Evolutionary conservation across 2,113 vertebrate genomes (phyloP).

Genomic region (Camelus dromedarius): DNA sequence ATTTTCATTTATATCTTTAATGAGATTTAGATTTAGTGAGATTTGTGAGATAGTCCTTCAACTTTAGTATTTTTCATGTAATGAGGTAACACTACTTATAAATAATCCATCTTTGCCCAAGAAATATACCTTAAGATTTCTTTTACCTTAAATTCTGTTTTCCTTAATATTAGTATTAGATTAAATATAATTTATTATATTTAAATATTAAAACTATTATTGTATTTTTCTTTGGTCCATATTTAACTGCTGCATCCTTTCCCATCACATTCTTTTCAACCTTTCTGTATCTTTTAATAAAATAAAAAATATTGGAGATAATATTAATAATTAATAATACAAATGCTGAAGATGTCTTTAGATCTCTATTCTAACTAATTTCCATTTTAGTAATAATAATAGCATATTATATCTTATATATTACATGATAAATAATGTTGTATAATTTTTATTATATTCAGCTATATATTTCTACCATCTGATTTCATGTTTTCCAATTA

Average conservation of each 20-base stretch:
- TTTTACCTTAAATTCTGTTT: conserved; percentile 5
- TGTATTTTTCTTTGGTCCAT: neutral
- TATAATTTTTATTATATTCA: neutral
- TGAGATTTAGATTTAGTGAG: neutral
- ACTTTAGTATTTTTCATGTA: neutral
- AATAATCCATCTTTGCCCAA: neutral
- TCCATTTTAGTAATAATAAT: neutral
- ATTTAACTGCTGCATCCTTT: neutral
- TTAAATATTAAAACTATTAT: neutral
- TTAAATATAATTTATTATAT: neutral
- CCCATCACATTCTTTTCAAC: neutral
- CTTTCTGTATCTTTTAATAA: neutral
- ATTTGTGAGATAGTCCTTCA: neutral
- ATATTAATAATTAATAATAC: neutral
- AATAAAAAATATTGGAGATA: neutral
- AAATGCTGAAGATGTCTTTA: neutral
- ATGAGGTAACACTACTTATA: neutral
- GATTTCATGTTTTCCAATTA: conserved; percentile 28
- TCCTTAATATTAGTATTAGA: neutral
- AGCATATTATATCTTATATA: neutral
- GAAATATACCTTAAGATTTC: neutral
- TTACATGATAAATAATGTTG: neutral
- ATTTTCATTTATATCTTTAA: neutral
- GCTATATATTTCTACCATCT: neutral
- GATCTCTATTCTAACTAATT: neutral